Conservation (phyloP, 2,888 invertebrate genomes). For the Drosophila prostipennis region DNA sequence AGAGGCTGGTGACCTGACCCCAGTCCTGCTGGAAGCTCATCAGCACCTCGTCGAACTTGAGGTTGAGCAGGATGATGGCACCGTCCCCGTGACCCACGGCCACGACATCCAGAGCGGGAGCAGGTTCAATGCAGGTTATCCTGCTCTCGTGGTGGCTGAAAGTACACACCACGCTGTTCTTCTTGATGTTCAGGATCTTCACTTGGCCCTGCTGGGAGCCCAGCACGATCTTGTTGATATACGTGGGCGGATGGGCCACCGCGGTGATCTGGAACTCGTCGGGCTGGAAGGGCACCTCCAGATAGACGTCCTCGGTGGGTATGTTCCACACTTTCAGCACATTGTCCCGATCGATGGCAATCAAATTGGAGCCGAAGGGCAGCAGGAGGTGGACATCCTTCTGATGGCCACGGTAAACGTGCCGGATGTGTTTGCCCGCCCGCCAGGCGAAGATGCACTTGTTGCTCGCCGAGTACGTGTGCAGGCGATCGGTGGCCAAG, state of each 20-base stretch:
- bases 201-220: slow-evolving; percentile 93
- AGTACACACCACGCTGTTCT: slow-evolving; percentile 90
- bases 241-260: slow-evolving; percentile 96
- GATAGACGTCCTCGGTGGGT: slow-evolving; percentile 88
- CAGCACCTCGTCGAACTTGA: slow-evolving; percentile 92
- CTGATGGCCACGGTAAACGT: slow-evolving; percentile 91
- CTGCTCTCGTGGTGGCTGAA: slow-evolving; percentile 86
- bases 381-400: slow-evolving; percentile 90
- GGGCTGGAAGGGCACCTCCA: slow-evolving; percentile 89
- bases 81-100: slow-evolving; percentile 94
- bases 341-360: slow-evolving; percentile 93
- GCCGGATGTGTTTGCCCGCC: slow-evolving; percentile 92
- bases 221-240: slow-evolving; percentile 95
- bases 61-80: slow-evolving; percentile 93
- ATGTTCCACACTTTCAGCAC: slow-evolving; percentile 94
- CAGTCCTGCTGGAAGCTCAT: slow-evolving; percentile 96
- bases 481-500: slow-evolving; percentile 90
- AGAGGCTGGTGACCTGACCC: slow-evolving; percentile 93
- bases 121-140: slow-evolving; percentile 91
- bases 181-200: slow-evolving; percentile 95
- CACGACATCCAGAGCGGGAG: slow-evolving; percentile 96
- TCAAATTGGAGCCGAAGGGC: slow-evolving; percentile 92
- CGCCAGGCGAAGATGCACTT: slow-evolving; percentile 94
- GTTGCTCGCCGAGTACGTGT: slow-evolving; percentile 91
- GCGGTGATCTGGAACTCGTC: slow-evolving; percentile 91